phyloP scores from a whole-genome alignment of 2,888 invertebrate genomes.

The Lagria hirta region DNA sequence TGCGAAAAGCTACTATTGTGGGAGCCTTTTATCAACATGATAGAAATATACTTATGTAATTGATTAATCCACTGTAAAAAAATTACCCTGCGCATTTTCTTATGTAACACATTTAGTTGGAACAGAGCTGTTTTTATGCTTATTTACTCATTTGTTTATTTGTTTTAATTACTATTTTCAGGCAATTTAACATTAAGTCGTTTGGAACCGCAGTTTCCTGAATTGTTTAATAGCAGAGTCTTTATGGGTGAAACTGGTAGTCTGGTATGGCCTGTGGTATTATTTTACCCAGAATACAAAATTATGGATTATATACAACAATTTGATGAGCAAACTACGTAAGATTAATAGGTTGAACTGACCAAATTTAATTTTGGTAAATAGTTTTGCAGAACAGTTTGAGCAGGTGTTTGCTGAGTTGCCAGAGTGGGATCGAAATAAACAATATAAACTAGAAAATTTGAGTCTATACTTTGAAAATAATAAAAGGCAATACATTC shows the following conservation, averaged over 20 bases:
- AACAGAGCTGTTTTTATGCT: too few relatives aligned
- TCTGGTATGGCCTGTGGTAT: constrained; percentile 84
- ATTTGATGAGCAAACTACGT: constrained; percentile 72
- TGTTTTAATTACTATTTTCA: constrained; percentile 27
- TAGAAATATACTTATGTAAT: too few relatives aligned
- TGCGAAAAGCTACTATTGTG: too few relatives aligned
- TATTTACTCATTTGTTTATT: too few relatives aligned
- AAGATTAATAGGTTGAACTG: constrained; percentile 39
- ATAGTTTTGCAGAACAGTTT: constrained; percentile 63
- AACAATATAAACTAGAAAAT: constrained; percentile 62
- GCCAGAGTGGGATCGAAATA: constrained; percentile 70
- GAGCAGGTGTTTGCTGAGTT: constrained; percentile 68
- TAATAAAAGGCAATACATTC: constrained; percentile 59
- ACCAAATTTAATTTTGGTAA: constrained; percentile 10
- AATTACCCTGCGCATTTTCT: too few relatives aligned
- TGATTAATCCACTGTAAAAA: too few relatives aligned
- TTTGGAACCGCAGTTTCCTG: constrained; percentile 66
- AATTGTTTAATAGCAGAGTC: constrained; percentile 66
- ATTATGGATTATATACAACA: constrained; percentile 85
- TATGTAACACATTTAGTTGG: too few relatives aligned
- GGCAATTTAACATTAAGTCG: constrained; percentile 55
- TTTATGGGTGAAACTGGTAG: constrained; percentile 60
- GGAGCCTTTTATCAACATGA: too few relatives aligned
- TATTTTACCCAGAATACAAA: constrained; percentile 86
- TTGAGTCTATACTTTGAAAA: constrained; percentile 77